phyloP scores from a whole-genome alignment of 2,113 vertebrate species.

The Lycaon pictus region DNA sequence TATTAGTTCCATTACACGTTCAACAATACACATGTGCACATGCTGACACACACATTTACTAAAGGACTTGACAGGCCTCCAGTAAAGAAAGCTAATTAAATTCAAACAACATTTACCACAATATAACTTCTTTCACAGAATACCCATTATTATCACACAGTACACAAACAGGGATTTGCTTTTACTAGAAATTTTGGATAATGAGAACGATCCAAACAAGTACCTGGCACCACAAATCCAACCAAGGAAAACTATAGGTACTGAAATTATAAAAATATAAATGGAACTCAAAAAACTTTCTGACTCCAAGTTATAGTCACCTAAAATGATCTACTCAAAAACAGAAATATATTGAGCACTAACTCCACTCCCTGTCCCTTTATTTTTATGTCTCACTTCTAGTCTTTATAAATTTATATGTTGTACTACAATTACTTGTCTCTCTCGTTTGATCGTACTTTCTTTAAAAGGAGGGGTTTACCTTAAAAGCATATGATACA shows the following conservation, averaged over 20 bases:
- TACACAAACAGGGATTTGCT: not conserved
- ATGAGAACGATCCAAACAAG: not conserved
- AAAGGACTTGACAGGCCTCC: not conserved
- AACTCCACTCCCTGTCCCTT: not conserved
- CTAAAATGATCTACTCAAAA: not conserved
- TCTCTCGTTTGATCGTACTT: not conserved
- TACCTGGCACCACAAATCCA: not conserved
- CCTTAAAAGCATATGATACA: not conserved
- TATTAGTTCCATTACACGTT: not conserved
- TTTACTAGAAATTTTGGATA: not conserved
- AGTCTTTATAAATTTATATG: not conserved
- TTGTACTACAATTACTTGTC: not conserved
- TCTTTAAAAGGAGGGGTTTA: not conserved
- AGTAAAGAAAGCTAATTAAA: conserved; percentile 40
- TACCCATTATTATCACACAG: not conserved
- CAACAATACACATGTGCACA: not conserved
- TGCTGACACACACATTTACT: not conserved
- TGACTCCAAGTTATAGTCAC: not conserved
- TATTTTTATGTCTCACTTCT: not conserved
- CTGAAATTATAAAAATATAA: conserved; percentile 7
- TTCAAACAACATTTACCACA: not conserved
- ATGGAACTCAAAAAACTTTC: not conserved
- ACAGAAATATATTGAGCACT: not conserved
- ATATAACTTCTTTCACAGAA: not conserved
- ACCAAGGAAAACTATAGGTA: not conserved